Percentiles rank a stretch among this genome's conserved stretches.
Evolutionary conservation across 2,797 vertebrate genomes (phyloP).

Genomic region (Danio choprae): DNA sequence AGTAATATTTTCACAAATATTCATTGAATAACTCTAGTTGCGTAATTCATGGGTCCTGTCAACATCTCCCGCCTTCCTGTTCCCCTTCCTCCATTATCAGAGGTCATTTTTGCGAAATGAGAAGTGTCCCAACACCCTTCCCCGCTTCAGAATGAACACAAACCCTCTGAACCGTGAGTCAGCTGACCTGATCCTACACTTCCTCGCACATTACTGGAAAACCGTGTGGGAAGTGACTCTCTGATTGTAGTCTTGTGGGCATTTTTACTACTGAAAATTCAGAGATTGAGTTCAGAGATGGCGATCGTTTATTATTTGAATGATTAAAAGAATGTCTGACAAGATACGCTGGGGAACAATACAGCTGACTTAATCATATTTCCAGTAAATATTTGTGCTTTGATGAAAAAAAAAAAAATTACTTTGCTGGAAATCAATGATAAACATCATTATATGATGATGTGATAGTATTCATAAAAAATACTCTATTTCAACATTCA

Average conservation of each 20-base stretch:
- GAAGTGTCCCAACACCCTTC: constrained; percentile 49
- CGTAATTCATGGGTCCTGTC: too few species aligned
- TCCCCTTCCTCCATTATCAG: constrained; percentile 69
- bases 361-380: background rate
- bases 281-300: constrained; percentile 21
- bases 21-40: too few species aligned
- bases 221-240: constrained; percentile 33
- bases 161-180: constrained; percentile 60
- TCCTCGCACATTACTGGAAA: constrained; percentile 67
- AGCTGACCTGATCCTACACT: constrained; percentile 64
- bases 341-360: background rate
- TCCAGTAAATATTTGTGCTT: constrained; percentile 13
- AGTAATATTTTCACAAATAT: too few species aligned
- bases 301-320: constrained; percentile 12
- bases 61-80: constrained; percentile 18
- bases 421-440: background rate
- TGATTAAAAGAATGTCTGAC: constrained; percentile 3
- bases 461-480: background rate
- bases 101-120: constrained; percentile 65
- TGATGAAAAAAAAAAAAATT: background rate
- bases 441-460: background rate
- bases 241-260: constrained; percentile 7
- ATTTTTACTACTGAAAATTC: constrained; percentile 29
- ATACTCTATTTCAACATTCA: background rate
- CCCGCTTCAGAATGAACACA: constrained; percentile 11